These are phyloP conservation scores for Cloeon dipterum DNA, from an alignment of 2,888 invertebrate genomes.

Conservation along the genomic window DNA sequence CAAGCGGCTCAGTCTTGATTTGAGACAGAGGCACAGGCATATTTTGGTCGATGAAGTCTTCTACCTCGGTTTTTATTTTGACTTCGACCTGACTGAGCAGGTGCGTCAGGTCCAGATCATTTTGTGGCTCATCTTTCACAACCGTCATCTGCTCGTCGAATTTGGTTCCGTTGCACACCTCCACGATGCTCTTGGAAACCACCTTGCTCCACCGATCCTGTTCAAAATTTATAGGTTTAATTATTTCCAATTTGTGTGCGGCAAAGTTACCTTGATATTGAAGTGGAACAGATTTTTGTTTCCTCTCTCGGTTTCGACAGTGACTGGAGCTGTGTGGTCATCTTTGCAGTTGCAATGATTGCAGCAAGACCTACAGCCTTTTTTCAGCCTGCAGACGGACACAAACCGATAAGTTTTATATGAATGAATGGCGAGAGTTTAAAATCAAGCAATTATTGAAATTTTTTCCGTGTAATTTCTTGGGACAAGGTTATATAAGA, in stretches of 20 bases:
- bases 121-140: slow-evolving; percentile 6
- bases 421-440: too few species aligned
- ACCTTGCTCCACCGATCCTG: slow-evolving; percentile 12
- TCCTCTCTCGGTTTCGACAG: slow-evolving; percentile 7
- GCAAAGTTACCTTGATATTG: slow-evolving; percentile 11
- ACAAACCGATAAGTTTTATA: slow-evolving; percentile 1
- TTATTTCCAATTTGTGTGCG: too few species aligned
- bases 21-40: background rate
- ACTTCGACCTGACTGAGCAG: slow-evolving; percentile 14
- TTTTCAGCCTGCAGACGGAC: slow-evolving; percentile 8
- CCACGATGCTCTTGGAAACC: slow-evolving; percentile 8
- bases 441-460: too few species aligned
- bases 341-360: slow-evolving; percentile 10
- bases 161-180: slow-evolving; percentile 1
- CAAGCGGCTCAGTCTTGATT: slow-evolving; percentile 1
- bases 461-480: too few species aligned
- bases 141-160: slow-evolving; percentile 4
- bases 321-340: slow-evolving; percentile 4
- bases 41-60: slow-evolving; percentile 6
- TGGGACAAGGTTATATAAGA: too few species aligned
- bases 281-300: slow-evolving; percentile 9
- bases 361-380: slow-evolving; percentile 11
- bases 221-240: background rate
- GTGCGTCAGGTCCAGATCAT: slow-evolving; percentile 9
- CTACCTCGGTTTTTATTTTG: slow-evolving; percentile 14